Evolutionary conservation across 2,113 vertebrate genomes (phyloP), one percentile per base, ranked within the genome.

Genomic region (Balaeniceps rex): DNA sequence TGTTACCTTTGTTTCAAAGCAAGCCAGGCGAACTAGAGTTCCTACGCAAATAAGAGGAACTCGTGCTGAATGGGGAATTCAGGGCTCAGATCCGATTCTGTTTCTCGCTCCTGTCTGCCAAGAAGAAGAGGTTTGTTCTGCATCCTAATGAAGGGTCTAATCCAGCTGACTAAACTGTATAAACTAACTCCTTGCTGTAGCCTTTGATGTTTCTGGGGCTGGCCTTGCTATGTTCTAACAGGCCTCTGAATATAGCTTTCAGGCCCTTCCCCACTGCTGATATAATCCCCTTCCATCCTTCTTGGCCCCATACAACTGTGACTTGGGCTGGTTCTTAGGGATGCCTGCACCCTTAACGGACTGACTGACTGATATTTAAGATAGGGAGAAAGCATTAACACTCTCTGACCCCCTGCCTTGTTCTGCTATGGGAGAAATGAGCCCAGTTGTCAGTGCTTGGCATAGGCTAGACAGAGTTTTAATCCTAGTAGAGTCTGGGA

Each of bases 61-160:
- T 97, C 63, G 36, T 71, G 78, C 96, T 98, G 97, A 98, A 97
- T 97, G 44, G 94, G 92, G 96, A 97, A 97, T 97, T 98, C 97
- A 97, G 90, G 79, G 78, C 94, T 93, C 94, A 79, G 96, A 97
- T 97, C 98, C 52, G 76, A 92, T 98, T 98, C 96, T 98, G 95
- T 97, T 98, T 93, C 91, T 93, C 64, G 42, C 92, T 98, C 91
- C 82, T 93, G 79, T 91, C 96, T 98, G 98, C 97, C 89, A 94
- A 80, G 57, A 68, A 88, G 5, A 25, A 65, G 70, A 29, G 40
- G 38, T 80, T 92, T 96, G 64, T 88, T 68, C 71, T 94, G 98
- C 97, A 98, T 98, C 83, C 95, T 97, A 98, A 98, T 98, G 98
- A 98, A 94, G 96, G 61, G 51, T 44, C 29, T 25, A 66, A 86